Base-by-base conservation (phyloP, 2,797 vertebrate genomes). In the Avahi laniger region DNA sequence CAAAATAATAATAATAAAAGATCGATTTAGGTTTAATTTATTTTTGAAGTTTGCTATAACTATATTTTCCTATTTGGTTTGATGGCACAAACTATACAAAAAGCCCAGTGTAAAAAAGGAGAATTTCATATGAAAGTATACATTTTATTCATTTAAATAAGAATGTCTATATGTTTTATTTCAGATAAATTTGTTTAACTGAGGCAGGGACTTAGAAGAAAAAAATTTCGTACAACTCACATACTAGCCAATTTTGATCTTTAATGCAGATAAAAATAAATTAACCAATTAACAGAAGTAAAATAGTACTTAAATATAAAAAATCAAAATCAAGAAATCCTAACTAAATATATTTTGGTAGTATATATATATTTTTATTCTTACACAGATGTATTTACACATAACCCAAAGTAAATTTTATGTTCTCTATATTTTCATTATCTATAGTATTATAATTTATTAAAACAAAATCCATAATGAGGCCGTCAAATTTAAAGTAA, bases 251-350 rank as follows among this genome's bases (percentile, higher is more conserved):
- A 86, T 76, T 75, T 72, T 96, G 18, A 96, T 11, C 22, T 80
- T 48, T 2, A 97, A 38, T 33, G 33, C 26, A 33, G 20, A 86
- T 48, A 91, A 87, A 96, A 93, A 80, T 15, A 35, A 89, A 85
- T 84, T 76, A 84, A 70, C 30, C 75, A 92, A 20, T 93, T 87
- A 87, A 85, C 10, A 91, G 33, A 98, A 92, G 73, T 80, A 94
- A 87, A 50, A 67, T 3, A 78, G 22, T 43, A 82, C 41, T 76
- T 79, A 96, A 94, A 85, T 92, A 89, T 18, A 57, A 87, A 82
- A 92, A 91, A 83, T 8, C 30, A 83, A 80, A 86, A 92, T 90
- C 2, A 92, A 93, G 72, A 93, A 93, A 82, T 90, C 20, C n/a
- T 86, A 95, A 79, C 48, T 81, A 95, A 76, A 91, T 54, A 82